A percentile compares a stretch with the other conserved stretches of the same genome.
phyloP scores from a whole-genome alignment of 2,888 invertebrate species.

The Caradrina kadenii region DNA sequence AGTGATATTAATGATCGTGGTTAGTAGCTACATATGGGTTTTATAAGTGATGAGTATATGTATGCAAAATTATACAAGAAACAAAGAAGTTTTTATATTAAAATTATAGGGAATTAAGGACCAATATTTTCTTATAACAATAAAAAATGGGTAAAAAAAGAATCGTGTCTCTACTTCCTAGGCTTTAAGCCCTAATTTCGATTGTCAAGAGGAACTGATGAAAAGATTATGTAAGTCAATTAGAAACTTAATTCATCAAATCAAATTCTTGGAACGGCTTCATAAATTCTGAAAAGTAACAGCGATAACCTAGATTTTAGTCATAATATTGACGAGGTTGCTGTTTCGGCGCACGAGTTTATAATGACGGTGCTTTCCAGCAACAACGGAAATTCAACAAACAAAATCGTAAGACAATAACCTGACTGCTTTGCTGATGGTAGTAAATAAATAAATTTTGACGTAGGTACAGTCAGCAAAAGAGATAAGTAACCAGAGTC shows the following conservation, averaged over 20 bases:
- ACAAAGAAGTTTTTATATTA: background rate
- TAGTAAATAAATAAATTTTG: constrained; percentile 69
- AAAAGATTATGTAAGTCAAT: constrained; percentile 5
- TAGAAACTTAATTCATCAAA: constrained; percentile 14
- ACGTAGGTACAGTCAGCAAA: too few relatives aligned
- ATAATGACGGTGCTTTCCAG: constrained; percentile 74
- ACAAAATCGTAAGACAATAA: constrained; percentile 72
- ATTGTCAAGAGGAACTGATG: background rate
- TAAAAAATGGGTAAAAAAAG: too few relatives aligned
- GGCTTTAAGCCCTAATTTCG: background rate
- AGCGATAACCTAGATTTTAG: constrained; percentile 52
- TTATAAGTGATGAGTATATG: constrained; percentile 1
- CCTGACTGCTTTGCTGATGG: constrained; percentile 70
- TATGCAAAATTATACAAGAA: constrained; percentile 16
- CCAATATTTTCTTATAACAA: too few relatives aligned
- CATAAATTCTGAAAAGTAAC: constrained; percentile 41
- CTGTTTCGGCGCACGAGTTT: constrained; percentile 32
- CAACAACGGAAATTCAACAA: constrained; percentile 76
- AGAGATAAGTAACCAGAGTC: too few relatives aligned
- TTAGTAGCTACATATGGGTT: constrained; percentile 22
- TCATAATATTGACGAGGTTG: constrained; percentile 47
- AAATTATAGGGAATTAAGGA: too few relatives aligned
- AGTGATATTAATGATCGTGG: constrained; percentile 39
- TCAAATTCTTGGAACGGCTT: constrained; percentile 30
- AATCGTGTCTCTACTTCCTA: background rate